phyloP scores from a whole-genome alignment of 2,113 vertebrate genomes.

The Lanius ludovicianus region DNA sequence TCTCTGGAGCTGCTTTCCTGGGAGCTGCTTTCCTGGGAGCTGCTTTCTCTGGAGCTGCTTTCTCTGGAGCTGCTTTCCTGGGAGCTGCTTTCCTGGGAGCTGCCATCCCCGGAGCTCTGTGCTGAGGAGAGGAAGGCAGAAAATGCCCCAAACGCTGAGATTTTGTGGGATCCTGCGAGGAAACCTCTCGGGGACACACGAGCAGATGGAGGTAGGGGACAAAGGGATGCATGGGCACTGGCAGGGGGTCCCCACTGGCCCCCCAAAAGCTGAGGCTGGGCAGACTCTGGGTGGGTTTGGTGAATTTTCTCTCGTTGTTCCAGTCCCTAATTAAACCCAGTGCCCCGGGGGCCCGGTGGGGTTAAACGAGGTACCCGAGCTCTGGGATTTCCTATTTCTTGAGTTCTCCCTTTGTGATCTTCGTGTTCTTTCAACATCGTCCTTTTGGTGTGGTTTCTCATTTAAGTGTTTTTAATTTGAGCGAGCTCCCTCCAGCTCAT shows the following conservation, averaged over 20 bases:
- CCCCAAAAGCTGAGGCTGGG: neutral
- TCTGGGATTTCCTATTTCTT: constrained; percentile 25
- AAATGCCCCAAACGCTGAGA: neutral
- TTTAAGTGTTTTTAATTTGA: constrained; percentile 42
- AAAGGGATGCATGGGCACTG: fast-evolving
- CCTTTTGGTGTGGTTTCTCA: constrained; percentile 38
- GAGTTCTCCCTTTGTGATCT: neutral
- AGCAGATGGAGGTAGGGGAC: neutral
- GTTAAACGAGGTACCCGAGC: neutral
- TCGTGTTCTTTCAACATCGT: neutral
- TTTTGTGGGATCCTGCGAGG: neutral
- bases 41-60: neutral
- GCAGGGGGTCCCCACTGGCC: fast-evolving
- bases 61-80: neutral
- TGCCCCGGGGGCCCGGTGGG: neutral
- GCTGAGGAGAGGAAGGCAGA: neutral
- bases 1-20: neutral
- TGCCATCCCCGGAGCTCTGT: neutral
- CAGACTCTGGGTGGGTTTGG: neutral
- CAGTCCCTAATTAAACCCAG: fast-evolving
- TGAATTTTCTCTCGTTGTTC: fast-evolving
- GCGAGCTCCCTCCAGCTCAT: constrained; percentile 21
- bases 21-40: neutral
- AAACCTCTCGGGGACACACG: fast-evolving
- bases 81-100: neutral